Percentiles rank a stretch among this genome's conserved stretches.
phyloP scores from a whole-genome alignment of 1,140 invertebrate genomes.

The Ceratina australensis region DNA sequence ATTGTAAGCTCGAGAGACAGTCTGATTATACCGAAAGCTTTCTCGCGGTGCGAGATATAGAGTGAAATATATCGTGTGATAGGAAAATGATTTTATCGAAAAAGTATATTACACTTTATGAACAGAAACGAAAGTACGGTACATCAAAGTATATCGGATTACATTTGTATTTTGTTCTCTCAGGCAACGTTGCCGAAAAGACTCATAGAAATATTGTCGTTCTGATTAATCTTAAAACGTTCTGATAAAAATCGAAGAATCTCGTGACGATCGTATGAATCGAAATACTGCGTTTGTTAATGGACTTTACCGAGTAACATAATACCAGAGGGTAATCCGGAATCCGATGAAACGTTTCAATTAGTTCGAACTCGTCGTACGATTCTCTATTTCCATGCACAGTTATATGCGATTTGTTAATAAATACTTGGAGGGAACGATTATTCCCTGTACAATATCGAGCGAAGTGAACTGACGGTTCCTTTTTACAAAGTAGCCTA shows the following conservation, averaged over 20 bases:
- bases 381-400: not conserved
- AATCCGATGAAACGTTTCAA: not conserved
- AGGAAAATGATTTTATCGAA: conserved; percentile 57
- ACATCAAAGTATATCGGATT: conserved; percentile 49
- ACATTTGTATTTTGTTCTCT: conserved; percentile 49
- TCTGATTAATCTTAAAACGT: conserved; percentile 1
- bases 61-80: conserved; percentile 50
- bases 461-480: not conserved
- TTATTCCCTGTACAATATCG: not conserved
- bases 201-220: conserved; percentile 37
- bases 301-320: conserved; percentile 1
- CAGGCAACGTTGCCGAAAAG: conserved; percentile 32
- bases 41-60: conserved; percentile 25
- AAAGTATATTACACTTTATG: conserved; percentile 54
- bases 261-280: not conserved
- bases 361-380: not conserved
- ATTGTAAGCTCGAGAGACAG: conserved; percentile 25
- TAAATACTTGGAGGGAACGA: not conserved
- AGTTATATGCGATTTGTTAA: not conserved
- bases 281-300: not conserved
- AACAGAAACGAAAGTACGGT: conserved; percentile 52
- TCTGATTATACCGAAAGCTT: conserved; percentile 11
- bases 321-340: not conserved
- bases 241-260: conserved; percentile 23
- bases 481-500: conserved; percentile 9